Conservation (phyloP, 2,113 vertebrate genomes). For the Phrynosoma platyrhinos region DNA sequence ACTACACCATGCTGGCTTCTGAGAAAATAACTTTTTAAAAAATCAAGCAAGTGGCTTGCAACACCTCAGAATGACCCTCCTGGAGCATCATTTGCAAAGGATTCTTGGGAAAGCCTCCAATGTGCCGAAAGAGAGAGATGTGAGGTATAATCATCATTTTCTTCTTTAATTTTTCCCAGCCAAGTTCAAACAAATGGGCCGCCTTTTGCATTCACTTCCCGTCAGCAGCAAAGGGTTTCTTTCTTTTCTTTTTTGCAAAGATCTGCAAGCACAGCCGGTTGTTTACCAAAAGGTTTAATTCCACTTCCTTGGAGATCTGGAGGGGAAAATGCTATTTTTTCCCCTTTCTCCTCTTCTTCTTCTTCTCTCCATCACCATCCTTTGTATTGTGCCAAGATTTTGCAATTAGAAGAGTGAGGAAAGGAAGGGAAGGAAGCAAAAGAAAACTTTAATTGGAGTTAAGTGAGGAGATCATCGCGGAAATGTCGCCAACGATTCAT, state of each 20-base stretch:
- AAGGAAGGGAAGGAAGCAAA: background rate
- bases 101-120: constrained; percentile 1
- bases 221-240: background rate
- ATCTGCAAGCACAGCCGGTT: background rate
- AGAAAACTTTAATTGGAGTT: constrained; percentile 23
- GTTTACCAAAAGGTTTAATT: background rate
- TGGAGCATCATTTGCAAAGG: background rate
- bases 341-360: background rate
- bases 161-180: background rate
- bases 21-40: too few species aligned
- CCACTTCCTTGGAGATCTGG: background rate
- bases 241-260: background rate
- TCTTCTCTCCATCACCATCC: background rate
- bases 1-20: too few species aligned
- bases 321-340: background rate
- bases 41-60: too few species aligned
- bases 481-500: background rate
- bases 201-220: background rate
- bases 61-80: too few species aligned
- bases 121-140: background rate
- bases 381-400: constrained; percentile 1
- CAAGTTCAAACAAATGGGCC: background rate
- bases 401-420: constrained; percentile 12
- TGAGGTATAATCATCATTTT: background rate
- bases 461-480: constrained; percentile 8